Evolutionary conservation across 2,888 invertebrate species (phyloP).

Genomic region (Ophion costatus): DNA sequence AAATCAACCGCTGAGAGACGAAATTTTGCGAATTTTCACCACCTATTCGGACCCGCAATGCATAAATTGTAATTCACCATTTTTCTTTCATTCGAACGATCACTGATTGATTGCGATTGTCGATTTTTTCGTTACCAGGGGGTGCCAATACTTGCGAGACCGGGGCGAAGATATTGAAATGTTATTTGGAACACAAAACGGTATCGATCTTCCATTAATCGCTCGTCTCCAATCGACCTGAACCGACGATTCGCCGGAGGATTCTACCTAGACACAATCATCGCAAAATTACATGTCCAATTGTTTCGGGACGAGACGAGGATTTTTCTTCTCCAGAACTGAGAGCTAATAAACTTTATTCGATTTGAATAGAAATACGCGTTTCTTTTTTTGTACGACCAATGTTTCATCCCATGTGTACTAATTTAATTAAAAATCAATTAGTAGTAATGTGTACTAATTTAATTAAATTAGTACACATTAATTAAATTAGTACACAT

Average conservation of each 20-base stretch:
- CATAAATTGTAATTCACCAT: not conserved
- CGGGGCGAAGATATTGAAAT: slow-evolving; percentile 64
- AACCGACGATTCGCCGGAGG: slow-evolving; percentile 1
- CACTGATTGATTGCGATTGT: slow-evolving; percentile 8
- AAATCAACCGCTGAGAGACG: not conserved
- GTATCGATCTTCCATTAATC: slow-evolving; percentile 26
- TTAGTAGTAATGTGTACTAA: no score
- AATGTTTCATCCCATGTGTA: not conserved
- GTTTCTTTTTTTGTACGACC: not conserved
- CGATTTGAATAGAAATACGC: not conserved
- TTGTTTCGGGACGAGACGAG: not conserved
- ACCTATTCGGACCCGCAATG: not conserved
- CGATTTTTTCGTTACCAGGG: slow-evolving; percentile 46
- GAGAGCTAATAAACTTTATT: slow-evolving; percentile 16
- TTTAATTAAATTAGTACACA: no score
- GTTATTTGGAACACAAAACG: slow-evolving; percentile 60
- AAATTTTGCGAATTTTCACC: not conserved
- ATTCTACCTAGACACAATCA: not conserved
- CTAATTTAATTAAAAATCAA: no score
- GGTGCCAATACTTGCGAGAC: slow-evolving; percentile 63
- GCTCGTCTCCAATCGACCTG: not conserved
- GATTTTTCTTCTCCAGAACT: not conserved
- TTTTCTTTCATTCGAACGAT: slow-evolving; percentile 12
- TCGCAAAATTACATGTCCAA: not conserved
- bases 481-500: no score